Evolutionary conservation across 1,140 invertebrate genomes (phyloP).

Genomic region (Aphelenchoides besseyi): DNA sequence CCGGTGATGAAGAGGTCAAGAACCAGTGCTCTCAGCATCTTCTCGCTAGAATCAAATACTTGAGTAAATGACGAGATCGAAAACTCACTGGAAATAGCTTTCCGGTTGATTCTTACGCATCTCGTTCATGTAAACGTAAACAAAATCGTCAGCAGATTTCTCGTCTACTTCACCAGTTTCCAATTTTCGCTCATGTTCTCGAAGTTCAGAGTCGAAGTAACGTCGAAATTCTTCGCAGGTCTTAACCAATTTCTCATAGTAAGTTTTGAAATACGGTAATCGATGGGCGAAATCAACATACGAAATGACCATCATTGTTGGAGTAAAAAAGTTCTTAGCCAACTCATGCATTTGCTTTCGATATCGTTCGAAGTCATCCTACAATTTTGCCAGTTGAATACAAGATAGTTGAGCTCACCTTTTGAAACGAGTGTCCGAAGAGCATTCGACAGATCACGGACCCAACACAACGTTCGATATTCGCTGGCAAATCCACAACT

Average conservation of each 20-base stretch:
- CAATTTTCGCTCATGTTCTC: neutral
- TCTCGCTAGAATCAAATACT: neutral
- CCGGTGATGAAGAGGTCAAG: slow-evolving; percentile 20
- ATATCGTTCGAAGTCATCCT: neutral
- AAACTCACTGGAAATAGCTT: neutral
- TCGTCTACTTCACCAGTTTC: neutral
- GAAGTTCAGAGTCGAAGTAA: neutral
- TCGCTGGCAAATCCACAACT: neutral
- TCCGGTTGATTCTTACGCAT: neutral
- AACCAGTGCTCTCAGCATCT: neutral
- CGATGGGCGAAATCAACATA: neutral
- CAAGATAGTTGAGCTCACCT: neutral
- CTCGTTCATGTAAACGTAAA: neutral
- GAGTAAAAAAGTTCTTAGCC: neutral
- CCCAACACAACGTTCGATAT: neutral
- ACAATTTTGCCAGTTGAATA: neutral
- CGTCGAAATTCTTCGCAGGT: neutral
- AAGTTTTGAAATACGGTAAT: neutral
- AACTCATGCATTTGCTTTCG: neutral
- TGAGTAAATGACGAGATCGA: neutral
- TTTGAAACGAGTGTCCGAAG: neutral
- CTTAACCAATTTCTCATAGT: neutral
- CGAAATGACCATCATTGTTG: neutral
- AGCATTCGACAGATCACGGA: neutral
- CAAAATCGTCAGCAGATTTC: neutral